phyloP scores from a whole-genome alignment of 1,140 invertebrate species.

The Charaxes varanes region DNA sequence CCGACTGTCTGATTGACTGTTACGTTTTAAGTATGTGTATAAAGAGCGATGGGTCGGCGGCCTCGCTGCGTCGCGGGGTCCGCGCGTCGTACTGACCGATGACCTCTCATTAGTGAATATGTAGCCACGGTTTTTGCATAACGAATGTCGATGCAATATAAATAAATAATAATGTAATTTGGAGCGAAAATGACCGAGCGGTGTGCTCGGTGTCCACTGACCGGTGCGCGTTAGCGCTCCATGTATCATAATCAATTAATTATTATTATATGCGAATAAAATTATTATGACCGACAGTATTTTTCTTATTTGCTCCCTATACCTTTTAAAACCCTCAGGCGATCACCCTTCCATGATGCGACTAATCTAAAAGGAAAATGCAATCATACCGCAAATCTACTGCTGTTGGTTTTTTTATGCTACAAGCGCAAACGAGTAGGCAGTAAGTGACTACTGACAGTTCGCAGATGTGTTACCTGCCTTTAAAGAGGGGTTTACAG shows the following conservation, averaged over 20 bases:
- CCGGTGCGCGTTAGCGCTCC: conserved; percentile 46
- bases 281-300: conserved; percentile 60
- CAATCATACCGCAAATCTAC: no score
- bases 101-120: conserved; percentile 69
- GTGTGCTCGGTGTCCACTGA: conserved; percentile 33
- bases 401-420: no score
- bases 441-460: no score
- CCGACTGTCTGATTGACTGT: conserved; percentile 65
- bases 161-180: conserved; percentile 65
- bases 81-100: conserved; percentile 40
- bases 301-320: conserved; percentile 10
- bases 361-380: no score
- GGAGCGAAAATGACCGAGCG: conserved; percentile 39
- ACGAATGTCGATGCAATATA: conserved; percentile 62
- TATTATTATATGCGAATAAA: conserved; percentile 73
- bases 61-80: conserved; percentile 38
- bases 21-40: conserved; percentile 64
- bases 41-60: conserved; percentile 53
- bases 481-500: no score
- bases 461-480: no score
- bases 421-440: no score
- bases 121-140: conserved; percentile 62
- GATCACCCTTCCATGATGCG: no score
- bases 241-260: conserved; percentile 74
- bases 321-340: no score